Percentiles rank a stretch among this genome's conserved stretches.
phyloP scores from a whole-genome alignment of 2,888 invertebrate genomes.

The Acanthoscelides obtectus region DNA sequence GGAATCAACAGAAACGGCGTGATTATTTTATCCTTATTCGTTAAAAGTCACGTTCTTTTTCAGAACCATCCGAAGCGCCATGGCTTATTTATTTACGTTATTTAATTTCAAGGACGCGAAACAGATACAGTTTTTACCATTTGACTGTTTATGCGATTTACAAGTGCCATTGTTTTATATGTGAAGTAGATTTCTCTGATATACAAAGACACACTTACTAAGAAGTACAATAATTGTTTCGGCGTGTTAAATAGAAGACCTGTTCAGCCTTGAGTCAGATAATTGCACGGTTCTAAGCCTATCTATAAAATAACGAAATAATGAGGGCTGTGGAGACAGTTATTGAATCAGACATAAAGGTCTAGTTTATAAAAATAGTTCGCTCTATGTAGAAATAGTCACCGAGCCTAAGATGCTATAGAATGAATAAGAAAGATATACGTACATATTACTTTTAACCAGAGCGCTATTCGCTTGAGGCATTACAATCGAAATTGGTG shows the following conservation, averaged over 20 bases:
- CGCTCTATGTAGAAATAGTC: no score
- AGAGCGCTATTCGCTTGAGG: no score
- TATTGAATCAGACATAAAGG: no score
- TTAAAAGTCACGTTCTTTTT: background rate
- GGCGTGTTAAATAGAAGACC: background rate
- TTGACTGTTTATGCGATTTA: background rate
- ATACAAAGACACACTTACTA: background rate
- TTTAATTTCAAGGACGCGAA: background rate
- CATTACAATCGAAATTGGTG: no score
- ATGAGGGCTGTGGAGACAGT: no score
- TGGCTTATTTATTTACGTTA: background rate
- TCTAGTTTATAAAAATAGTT: no score
- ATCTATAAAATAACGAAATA: background rate
- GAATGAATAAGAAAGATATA: no score
- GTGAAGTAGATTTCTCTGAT: background rate
- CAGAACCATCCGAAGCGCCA: background rate
- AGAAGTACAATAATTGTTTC: background rate
- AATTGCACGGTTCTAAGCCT: background rate
- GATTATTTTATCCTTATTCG: background rate
- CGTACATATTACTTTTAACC: no score
- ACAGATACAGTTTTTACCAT: background rate
- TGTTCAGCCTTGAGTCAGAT: background rate
- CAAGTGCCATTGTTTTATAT: background rate
- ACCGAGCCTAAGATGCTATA: no score
- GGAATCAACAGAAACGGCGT: no score